phyloP scores from a whole-genome alignment of 2,113 vertebrate genomes.

The Beaufortia kweichowensis region DNA sequence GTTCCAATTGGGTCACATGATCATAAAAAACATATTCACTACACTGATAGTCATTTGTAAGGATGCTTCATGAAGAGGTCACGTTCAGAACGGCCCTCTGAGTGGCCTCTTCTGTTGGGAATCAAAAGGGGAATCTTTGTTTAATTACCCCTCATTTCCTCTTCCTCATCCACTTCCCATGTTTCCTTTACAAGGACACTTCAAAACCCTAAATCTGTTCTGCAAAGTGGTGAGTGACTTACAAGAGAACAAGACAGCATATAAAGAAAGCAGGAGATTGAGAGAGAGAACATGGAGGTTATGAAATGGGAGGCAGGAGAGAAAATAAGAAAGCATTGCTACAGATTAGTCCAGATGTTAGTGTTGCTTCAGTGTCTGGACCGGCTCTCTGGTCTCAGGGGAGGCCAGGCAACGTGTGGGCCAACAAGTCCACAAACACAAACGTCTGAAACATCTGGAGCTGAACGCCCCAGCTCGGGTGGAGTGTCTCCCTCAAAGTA shows the following conservation, averaged over 20 bases:
- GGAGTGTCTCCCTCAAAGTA: too few species aligned
- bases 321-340: constrained; percentile 25
- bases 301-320: constrained; percentile 13
- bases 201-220: neutral
- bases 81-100: too few species aligned
- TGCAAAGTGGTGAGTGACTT: neutral
- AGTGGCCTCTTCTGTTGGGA: neutral
- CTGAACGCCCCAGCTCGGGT: neutral
- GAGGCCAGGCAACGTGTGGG: constrained; percentile 33
- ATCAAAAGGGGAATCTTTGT: neutral
- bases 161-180: constrained; percentile 37
- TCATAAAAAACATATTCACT: too few species aligned
- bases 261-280: neutral
- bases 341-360: constrained; percentile 38
- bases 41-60: too few species aligned
- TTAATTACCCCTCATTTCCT: constrained; percentile 51
- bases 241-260: neutral
- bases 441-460: constrained; percentile 52
- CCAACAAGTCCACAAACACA: constrained; percentile 45
- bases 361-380: constrained; percentile 20
- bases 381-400: constrained; percentile 12
- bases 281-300: neutral
- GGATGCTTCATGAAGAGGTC: too few species aligned
- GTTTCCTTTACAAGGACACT: neutral
- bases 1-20: too few species aligned